Conservation (phyloP, 2,113 vertebrate genomes). For the western clawed frog (Xenopus tropicalis) region UCB_Xtro_10.0 CM004448.2:133165001-133165500, state of each 20-base stretch:
- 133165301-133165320: slow-evolving; percentile 36
- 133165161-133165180: neutral
- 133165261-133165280: slow-evolving; percentile 23
- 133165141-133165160: too few species aligned
- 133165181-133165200: slow-evolving; percentile 9
- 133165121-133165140: too few species aligned
- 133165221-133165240: slow-evolving; percentile 18
- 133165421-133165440: slow-evolving; percentile 14
- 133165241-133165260: slow-evolving; percentile 19
- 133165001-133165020: neutral
- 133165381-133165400: slow-evolving; percentile 3
- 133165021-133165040: too few species aligned
- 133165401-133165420: slow-evolving; percentile 20
- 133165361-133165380: neutral
- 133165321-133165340: slow-evolving; percentile 18
- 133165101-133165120: too few species aligned
- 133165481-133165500: too few species aligned
- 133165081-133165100: too few species aligned
- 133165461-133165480: neutral
- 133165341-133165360: slow-evolving; percentile 23
- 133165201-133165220: slow-evolving; percentile 3
- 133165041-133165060: too few species aligned
- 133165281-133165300: slow-evolving; percentile 23
- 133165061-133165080: too few species aligned
- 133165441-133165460: slow-evolving; percentile 2